Percentiles rank a stretch among this genome's conserved stretches.
Evolutionary conservation across 2,888 invertebrate species (phyloP).

Genomic region (Hedychridium roseum): DNA sequence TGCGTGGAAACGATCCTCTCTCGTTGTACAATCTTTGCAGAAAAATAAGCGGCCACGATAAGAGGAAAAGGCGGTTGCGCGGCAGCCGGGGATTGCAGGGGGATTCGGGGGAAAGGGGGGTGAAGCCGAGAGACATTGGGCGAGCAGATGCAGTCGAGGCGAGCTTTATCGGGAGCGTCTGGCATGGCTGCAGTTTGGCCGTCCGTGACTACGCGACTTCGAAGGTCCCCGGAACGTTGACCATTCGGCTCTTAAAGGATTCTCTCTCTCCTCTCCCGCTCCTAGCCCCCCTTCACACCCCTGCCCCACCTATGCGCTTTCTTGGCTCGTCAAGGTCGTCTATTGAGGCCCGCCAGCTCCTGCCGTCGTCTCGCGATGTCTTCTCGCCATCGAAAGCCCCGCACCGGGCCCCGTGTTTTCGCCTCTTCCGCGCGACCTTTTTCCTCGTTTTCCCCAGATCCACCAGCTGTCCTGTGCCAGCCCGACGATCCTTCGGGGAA

Average conservation of each 20-base stretch:
- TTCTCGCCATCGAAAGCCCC: too few relatives aligned
- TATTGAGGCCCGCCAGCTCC: too few relatives aligned
- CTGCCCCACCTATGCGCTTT: too few relatives aligned
- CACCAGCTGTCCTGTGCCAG: too few relatives aligned
- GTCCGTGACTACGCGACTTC: constrained; percentile 51
- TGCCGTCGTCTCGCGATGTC: too few relatives aligned
- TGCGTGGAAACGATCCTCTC: too few relatives aligned
- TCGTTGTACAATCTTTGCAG: too few relatives aligned
- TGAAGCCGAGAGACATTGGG: constrained; percentile 2
- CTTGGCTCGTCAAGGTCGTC: constrained; percentile 51
- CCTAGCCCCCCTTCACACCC: too few relatives aligned
- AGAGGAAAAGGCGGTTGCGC: neutral
- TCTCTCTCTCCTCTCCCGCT: too few relatives aligned
- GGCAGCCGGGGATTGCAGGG: neutral
- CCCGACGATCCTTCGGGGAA: too few relatives aligned
- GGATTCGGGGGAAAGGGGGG: neutral
- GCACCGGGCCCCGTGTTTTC: neutral
- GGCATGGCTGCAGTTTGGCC: constrained; percentile 48
- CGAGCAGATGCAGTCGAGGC: constrained; percentile 5
- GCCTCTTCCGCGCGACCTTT: constrained; percentile 1
- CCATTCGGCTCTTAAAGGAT: constrained; percentile 57
- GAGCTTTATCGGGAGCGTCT: constrained; percentile 53
- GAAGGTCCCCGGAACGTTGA: constrained; percentile 60
- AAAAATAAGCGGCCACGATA: neutral
- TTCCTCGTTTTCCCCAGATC: neutral